These are phyloP conservation scores for Nixonia krombeini DNA, from an alignment of 1,140 invertebrate species.

Conservation along the genomic window DNA sequence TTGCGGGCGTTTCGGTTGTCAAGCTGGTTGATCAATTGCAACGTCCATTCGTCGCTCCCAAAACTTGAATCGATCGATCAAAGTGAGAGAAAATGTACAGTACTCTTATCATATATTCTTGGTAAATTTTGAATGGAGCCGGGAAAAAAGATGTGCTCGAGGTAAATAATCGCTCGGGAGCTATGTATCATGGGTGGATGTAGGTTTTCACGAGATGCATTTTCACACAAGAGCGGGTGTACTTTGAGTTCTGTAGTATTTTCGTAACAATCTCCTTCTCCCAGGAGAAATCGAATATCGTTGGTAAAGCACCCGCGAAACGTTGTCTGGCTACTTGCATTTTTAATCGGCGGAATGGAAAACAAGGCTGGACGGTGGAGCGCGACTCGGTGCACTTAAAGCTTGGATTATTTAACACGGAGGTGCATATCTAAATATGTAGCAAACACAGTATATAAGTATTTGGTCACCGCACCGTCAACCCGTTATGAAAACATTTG, in stretches of 20 bases:
- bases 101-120: too few species aligned
- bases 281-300: constrained; percentile 53
- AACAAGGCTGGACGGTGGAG: constrained; percentile 37
- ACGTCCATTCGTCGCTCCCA: too few species aligned
- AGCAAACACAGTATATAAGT: constrained; percentile 21
- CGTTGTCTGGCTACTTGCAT: constrained; percentile 54
- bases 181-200: too few species aligned
- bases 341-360: constrained; percentile 59
- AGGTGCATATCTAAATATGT: constrained; percentile 23
- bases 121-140: too few species aligned
- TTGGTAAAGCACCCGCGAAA: constrained; percentile 32
- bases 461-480: constrained; percentile 29
- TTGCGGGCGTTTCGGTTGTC: too few species aligned
- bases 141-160: too few species aligned
- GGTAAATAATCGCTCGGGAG: too few species aligned
- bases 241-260: constrained; percentile 19
- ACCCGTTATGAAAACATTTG: constrained; percentile 22
- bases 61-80: too few species aligned
- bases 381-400: constrained; percentile 57
- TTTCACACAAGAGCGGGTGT: constrained; percentile 26
- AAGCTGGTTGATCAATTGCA: too few species aligned
- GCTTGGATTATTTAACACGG: constrained; percentile 60
- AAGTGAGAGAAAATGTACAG: too few species aligned
- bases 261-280: constrained; percentile 42
- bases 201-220: too few species aligned